Base-by-base conservation (phyloP, 2,797 vertebrate genomes). In the Oryzias sinensis region DNA sequence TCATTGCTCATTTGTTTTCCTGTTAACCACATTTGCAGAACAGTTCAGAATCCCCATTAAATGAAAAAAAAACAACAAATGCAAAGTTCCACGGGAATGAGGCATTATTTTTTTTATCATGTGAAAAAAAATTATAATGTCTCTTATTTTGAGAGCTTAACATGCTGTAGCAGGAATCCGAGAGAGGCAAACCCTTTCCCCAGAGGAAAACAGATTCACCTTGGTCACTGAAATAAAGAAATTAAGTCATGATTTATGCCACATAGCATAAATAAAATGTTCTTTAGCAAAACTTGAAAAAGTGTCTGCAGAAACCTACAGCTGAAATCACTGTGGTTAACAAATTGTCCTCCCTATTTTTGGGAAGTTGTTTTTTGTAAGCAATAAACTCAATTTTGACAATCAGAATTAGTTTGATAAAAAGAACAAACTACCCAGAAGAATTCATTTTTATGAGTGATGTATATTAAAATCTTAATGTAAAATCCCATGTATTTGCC, bases 241-340 rank as follows among this genome's bases (percentile, higher is more conserved):
- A 68, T 53, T 27, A 27, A 70, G 67, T 49, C 45, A 56, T 45
- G 71, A 74, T 51, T 79, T 68, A 68, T 71, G 63, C 63, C 43
- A 47, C 52, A 62, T 72, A n/a, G 53, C 1, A 2, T 6, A 22
- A 59, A 62, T 53, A 49, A 17, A 15, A 48, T 65, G 77, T 77
- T 78, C 79, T 84, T 84, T 78, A 56, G 72, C 59, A 61, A 61
- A 57, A 66, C 47, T 0, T 4, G 33, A 53, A 67, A 80, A 67
- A 74, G 74, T 68, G 54, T 68, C 60, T 77, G 67, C 65, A 59
- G 41, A 54, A 70, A 64, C 53, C 57, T 77, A 74, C 65, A 62
- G 63, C 66, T 73, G 77, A 65, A 73, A 83, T 84, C 70, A 70
- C 53, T 59, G 43, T 2, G 33, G 33, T 3, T 33, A 11, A 33